phyloP scores from a whole-genome alignment of 2,888 invertebrate genomes.

The Drosophila meridiana region DNA sequence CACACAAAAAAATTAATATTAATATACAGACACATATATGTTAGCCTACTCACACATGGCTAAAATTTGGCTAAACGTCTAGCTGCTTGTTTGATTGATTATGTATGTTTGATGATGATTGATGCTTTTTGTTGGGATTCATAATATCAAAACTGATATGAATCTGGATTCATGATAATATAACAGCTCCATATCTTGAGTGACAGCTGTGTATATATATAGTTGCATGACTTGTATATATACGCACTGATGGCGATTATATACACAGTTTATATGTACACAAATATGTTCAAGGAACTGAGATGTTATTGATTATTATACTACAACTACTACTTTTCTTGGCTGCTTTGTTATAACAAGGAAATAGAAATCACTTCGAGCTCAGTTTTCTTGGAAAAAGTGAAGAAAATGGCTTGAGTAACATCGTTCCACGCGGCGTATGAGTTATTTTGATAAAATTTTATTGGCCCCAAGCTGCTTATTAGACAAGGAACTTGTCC shows the following conservation, averaged over 20 bases:
- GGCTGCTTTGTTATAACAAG: neutral
- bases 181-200: neutral
- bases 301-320: neutral
- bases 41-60: neutral
- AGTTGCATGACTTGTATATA: neutral
- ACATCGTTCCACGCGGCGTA: slow-evolving; percentile 21
- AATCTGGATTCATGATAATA: slow-evolving; percentile 1
- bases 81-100: neutral
- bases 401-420: neutral
- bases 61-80: neutral
- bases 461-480: slow-evolving; percentile 40
- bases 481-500: slow-evolving; percentile 23
- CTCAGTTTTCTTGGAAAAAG: neutral
- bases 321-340: neutral
- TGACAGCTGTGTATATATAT: slow-evolving; percentile 1
- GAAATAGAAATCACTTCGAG: neutral
- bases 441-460: slow-evolving; percentile 38
- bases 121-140: slow-evolving; percentile 1
- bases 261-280: neutral
- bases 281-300: neutral
- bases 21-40: neutral
- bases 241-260: neutral
- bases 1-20: neutral
- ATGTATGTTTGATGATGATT: slow-evolving; percentile 1
- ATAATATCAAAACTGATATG: neutral